Base-by-base conservation (phyloP, 2,113 vertebrate genomes). In the Okapia johnstoni region DNA sequence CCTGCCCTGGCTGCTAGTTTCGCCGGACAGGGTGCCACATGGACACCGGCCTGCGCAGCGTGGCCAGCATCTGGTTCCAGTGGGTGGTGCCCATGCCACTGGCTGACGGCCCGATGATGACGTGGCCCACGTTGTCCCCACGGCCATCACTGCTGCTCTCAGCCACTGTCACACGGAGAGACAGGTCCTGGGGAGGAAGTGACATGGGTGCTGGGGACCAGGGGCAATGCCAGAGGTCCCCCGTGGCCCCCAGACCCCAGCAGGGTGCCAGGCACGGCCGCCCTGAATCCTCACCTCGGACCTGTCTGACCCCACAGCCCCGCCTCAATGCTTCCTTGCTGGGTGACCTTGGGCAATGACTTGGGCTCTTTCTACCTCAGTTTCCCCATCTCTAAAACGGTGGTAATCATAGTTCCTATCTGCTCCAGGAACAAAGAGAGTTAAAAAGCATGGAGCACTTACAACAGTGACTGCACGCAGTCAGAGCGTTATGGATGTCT, bases 1-100 rank as follows among this genome's bases (percentile, higher is more conserved):
- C 93, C 76, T 11, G n/a, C 8, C 25, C 61, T 6, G 6, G 54
- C 33, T 88, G 60, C 98, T 99, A 99, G 98, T 99, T 99, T 98
- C 99, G 98, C 97, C 99, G 99, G 46, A 99, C 98, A 0, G 99
- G 99, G 98, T 99, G 99, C 99, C 99, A 99, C 99, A 99, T 99
- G 98, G 99, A 99, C 96, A 99, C 99, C 0, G 99, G 99, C 96
- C 99, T 99, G 97, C 99, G 99, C 96, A 99, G 98, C 0, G 99
- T 99, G 95, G 99, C 99, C 98, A 99, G 97, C 99, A 99, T 99
- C 99, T 99, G 99, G 99, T 99, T 99, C 99, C 99, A 99, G 98
- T 99, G 99, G 10, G 99, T 99, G 99, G 99, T 99, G 58, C 99
- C 99, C 99, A 99, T 99, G 15, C 99, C 99, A 0, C 99, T 99